A percentile compares a stretch with the other conserved stretches of the same genome.
Conservation (phyloP, 2,113 vertebrate species). For the Tetrao urogallus region DNA sequence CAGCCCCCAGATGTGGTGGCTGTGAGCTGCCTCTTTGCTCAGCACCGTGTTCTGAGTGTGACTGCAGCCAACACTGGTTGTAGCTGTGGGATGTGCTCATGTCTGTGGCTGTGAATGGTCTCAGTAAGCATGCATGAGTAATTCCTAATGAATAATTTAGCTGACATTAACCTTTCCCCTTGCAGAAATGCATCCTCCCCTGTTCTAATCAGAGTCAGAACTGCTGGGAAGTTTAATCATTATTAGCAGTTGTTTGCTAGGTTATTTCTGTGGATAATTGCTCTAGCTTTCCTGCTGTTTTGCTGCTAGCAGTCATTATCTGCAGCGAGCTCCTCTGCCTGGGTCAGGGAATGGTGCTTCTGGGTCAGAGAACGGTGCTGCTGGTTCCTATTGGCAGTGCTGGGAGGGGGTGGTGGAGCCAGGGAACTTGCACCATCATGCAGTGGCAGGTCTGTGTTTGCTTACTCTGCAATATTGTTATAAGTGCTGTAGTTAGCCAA, state of each 20-base stretch:
- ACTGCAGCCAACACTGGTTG: not conserved
- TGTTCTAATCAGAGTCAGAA: not conserved
- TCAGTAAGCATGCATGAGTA: not conserved
- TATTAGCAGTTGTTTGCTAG: not conserved
- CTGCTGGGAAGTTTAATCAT: slow-evolving; percentile 11
- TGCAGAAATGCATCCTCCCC: not conserved
- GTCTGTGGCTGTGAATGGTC: not conserved
- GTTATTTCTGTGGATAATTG: slow-evolving; percentile 13
- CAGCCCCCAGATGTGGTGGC: not conserved
- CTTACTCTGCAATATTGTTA: slow-evolving; percentile 20
- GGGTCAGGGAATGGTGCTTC: not conserved
- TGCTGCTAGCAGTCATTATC: not conserved
- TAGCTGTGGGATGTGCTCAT: not conserved
- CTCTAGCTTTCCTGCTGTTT: not conserved
- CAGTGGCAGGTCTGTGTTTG: slow-evolving; percentile 22
- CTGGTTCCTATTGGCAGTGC: slow-evolving; percentile 4
- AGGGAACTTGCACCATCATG: not conserved
- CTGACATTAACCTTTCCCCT: slow-evolving; percentile 36
- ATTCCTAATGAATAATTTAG: slow-evolving; percentile 17
- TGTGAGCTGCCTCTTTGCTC: not conserved
- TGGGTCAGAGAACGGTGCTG: not conserved
- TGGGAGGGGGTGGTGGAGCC: not conserved
- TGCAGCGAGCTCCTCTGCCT: not conserved
- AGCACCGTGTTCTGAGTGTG: accelerated
- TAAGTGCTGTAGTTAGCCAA: not conserved